These are phyloP conservation scores for Rhabdornis inornatus DNA, from an alignment of 2,113 vertebrate genomes.

Conservation along the genomic window DNA sequence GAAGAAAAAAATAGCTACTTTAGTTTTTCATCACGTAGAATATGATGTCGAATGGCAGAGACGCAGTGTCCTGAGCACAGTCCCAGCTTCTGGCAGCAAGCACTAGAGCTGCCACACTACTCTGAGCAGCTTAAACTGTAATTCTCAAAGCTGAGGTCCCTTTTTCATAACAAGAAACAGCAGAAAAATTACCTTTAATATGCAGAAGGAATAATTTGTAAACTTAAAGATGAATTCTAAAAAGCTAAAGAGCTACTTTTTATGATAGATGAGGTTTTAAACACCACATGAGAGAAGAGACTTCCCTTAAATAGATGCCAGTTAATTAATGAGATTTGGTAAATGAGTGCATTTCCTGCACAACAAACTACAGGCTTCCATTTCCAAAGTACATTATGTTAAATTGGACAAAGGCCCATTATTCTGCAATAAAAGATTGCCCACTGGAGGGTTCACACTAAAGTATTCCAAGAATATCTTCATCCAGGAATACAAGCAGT, in stretches of 20 bases:
- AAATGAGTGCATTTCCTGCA: background rate
- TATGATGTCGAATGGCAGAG: background rate
- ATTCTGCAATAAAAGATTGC: conserved; percentile 21
- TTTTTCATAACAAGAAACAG: background rate
- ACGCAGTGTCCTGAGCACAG: conserved; percentile 3
- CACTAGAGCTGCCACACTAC: background rate
- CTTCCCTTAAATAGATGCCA: conserved; percentile 12
- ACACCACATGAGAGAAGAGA: background rate
- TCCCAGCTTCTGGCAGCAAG: conserved; percentile 27
- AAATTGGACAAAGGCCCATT: conserved; percentile 9
- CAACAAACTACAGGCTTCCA: conserved; percentile 2
- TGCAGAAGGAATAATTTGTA: background rate
- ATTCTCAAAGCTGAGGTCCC: background rate
- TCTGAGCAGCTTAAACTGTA: background rate
- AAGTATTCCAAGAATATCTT: conserved; percentile 44
- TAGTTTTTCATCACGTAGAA: conserved; percentile 52
- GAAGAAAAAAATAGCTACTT: conserved; percentile 15
- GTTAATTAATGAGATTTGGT: conserved; percentile 38
- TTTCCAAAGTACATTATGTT: conserved; percentile 31
- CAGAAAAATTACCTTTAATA: background rate
- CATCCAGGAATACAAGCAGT: background rate
- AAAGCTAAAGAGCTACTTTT: background rate
- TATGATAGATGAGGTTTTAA: background rate
- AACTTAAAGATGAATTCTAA: background rate
- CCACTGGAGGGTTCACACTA: background rate